Evolutionary conservation across 2,113 vertebrate genomes (phyloP).

Genomic region (Apeltes quadracus): DNA sequence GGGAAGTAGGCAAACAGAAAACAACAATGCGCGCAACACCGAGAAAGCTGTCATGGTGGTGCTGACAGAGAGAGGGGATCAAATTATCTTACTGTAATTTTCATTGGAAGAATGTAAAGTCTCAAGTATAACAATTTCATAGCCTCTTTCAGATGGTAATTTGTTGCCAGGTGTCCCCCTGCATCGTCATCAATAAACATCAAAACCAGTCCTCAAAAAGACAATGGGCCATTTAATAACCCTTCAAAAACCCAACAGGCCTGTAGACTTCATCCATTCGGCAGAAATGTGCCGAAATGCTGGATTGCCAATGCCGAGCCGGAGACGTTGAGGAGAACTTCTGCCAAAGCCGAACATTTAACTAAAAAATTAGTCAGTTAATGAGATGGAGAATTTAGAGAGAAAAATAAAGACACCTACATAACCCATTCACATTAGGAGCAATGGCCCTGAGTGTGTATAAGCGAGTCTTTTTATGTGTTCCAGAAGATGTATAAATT

Average conservation of each 20-base stretch:
- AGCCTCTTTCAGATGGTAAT: not conserved
- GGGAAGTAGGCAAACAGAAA: slow-evolving; percentile 26
- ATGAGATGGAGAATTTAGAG: not conserved
- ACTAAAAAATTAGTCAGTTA: not conserved
- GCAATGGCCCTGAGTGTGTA: not conserved
- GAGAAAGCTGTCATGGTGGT: slow-evolving; percentile 28
- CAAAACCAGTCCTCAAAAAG: slow-evolving; percentile 6
- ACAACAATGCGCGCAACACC: not conserved
- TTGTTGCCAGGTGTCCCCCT: not conserved
- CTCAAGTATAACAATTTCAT: not conserved
- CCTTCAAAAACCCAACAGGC: slow-evolving; percentile 5
- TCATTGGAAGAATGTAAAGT: not conserved
- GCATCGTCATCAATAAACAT: slow-evolving; percentile 5
- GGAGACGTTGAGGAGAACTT: not conserved
- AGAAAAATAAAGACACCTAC: not conserved
- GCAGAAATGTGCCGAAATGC: not conserved
- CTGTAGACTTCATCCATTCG: not conserved
- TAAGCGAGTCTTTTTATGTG: not conserved
- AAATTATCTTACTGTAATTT: slow-evolving; percentile 48
- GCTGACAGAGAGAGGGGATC: slow-evolving; percentile 28
- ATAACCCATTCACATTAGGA: not conserved
- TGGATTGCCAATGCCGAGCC: not conserved
- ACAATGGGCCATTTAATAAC: slow-evolving; percentile 6
- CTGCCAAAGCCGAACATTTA: slow-evolving; percentile 4
- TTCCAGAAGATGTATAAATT: not conserved